A percentile compares a stretch with the other conserved stretches of the same genome.
phyloP scores from a whole-genome alignment of 2,888 invertebrate genomes.

The Tipula helvola region DNA sequence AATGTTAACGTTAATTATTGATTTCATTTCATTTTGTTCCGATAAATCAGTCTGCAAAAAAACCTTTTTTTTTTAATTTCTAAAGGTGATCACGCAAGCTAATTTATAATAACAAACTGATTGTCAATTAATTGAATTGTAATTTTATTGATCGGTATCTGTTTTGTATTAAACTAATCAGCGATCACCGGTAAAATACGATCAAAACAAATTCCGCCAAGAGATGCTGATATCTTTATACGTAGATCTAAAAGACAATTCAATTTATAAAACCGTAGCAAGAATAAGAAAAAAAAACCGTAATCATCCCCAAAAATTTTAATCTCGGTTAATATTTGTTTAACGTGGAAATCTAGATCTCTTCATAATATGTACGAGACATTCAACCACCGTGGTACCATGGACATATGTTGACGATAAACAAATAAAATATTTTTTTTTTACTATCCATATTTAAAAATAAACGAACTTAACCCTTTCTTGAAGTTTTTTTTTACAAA shows the following conservation, averaged over 20 bases:
- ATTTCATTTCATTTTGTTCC: no score
- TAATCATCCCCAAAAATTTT: not conserved
- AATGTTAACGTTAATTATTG: no score
- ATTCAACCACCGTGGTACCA: not conserved
- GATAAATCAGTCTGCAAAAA: no score
- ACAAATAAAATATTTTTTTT: not conserved
- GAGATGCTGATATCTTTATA: not conserved
- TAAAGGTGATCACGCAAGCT: no score
- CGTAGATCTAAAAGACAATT: not conserved
- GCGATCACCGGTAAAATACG: not conserved
- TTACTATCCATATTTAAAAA: not conserved
- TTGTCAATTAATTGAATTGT: not conserved
- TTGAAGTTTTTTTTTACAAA: not conserved
- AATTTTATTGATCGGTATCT: not conserved
- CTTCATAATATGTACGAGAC: not conserved
- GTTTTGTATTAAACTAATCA: not conserved
- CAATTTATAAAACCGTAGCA: not conserved
- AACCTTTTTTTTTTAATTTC: no score
- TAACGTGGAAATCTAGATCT: not conserved
- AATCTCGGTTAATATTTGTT: not conserved
- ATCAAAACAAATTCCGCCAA: not conserved
- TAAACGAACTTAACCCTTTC: not conserved
- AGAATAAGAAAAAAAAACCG: not conserved
- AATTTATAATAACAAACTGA: not conserved
- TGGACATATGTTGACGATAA: not conserved